These are phyloP conservation scores for Megalops atlanticus DNA, from an alignment of 2,113 vertebrate genomes.

Conservation along the genomic window DNA sequence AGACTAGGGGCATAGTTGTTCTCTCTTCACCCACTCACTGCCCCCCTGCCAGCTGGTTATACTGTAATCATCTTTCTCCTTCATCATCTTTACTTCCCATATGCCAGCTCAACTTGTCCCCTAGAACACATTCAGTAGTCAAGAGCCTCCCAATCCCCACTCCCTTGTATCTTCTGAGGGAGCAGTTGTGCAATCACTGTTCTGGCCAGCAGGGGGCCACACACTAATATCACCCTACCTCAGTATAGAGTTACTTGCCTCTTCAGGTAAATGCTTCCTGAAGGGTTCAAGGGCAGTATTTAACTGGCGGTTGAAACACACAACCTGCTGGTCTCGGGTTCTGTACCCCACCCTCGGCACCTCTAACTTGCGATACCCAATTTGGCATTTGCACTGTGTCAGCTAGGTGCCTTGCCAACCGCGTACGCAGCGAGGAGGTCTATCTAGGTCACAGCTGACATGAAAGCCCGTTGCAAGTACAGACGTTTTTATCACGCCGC, in stretches of 20 bases:
- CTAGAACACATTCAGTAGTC: neutral
- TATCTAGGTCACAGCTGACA: slow-evolving; percentile 52
- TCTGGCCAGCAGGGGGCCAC: neutral
- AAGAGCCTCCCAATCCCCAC: neutral
- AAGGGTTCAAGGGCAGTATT: neutral
- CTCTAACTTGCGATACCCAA: slow-evolving; percentile 32
- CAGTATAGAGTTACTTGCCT: neutral
- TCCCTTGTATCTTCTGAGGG: too few relatives aligned
- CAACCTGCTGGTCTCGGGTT: neutral
- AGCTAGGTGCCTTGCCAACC: slow-evolving; percentile 39
- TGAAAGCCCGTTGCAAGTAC: slow-evolving; percentile 37
- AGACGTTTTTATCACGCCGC: slow-evolving; percentile 42
- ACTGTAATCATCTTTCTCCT: neutral
- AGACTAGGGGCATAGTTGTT: neutral
- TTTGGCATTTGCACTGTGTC: slow-evolving; percentile 41
- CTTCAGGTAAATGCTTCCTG: neutral
- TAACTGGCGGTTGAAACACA: neutral
- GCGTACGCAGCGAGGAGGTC: slow-evolving; percentile 29
- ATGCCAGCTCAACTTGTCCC: neutral
- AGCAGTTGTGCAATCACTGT: neutral
- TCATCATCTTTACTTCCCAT: neutral
- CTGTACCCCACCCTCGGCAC: neutral
- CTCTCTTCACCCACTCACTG: neutral
- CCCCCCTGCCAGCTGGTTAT: neutral
- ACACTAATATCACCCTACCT: neutral